Evolutionary conservation across 2,797 vertebrate genomes (phyloP), one percentile per base, ranked within the genome.

Genomic region (Chrysocyon brachyurus): DNA sequence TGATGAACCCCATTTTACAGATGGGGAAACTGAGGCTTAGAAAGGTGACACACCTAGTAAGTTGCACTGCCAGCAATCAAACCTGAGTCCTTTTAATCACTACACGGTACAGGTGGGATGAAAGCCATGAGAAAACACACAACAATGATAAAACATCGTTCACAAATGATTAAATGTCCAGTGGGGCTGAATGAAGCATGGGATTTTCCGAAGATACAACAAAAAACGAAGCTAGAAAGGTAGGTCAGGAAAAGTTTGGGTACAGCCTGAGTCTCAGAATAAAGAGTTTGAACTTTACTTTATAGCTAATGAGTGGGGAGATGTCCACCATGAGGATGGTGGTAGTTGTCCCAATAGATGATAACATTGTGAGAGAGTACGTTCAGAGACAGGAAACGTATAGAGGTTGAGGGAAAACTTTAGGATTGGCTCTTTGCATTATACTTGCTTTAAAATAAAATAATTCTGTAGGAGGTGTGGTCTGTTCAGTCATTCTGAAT

Each of bases 361-460:
- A 61, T n/a, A 49, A 49, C 0, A 5, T 2, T 88, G 11, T 12
- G 3, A 75, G 57, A 77, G 3, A 72, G 2, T 36, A 59, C 85
- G 64, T 85, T 64, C n/a, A 82, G 49, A 86, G 54, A 26, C 40
- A 87, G 28, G 66, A 97, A 61, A 56, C 21, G 54, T 52, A 73
- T 68, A 72, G 83, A 68, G 28, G 14, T 52, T 6, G 61, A 14
- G 6, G 7, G 72, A 14, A 61, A 66, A 68, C n/a, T 19, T 89
- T 61, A 63, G 24, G 6, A 28, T n/a, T 33, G 63, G 8, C 33
- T 26, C 21, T 59, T 31, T 79, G 36, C 12, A 28, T 75, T 93
- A 72, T 54, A 46, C 33, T 66, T 78, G 24, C 72, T 87, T 68
- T 66, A 72, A 94, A 83, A 90, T 46, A 78, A 90, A 90, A 19